Conservation (phyloP, 2,113 vertebrate species). For the Irena cyanogastra region DNA sequence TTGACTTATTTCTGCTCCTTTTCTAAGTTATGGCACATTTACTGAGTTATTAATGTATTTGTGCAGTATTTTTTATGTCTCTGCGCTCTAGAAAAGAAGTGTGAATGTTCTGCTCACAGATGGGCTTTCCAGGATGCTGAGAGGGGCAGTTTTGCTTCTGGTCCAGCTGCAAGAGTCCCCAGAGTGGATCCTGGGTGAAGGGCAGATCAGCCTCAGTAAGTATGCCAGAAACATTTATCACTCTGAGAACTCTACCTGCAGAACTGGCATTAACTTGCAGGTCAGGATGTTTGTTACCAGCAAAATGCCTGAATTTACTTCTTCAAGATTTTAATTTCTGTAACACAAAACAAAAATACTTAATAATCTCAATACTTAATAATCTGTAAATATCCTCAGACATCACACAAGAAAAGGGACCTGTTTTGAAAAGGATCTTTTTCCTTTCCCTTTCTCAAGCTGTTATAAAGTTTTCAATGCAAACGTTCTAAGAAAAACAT, state of each 20-base stretch:
- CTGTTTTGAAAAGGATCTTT: not conserved
- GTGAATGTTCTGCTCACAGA: not conserved
- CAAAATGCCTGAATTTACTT: constrained; percentile 10
- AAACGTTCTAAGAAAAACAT: not conserved
- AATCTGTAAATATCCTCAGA: not conserved
- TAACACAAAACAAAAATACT: not conserved
- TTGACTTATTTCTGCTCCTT: not conserved
- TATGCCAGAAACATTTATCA: constrained; percentile 8
- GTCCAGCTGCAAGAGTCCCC: not conserved
- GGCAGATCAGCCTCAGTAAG: not conserved
- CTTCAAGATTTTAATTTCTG: not conserved
- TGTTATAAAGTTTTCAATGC: not conserved
- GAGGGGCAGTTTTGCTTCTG: not conserved
- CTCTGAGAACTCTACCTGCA: not conserved
- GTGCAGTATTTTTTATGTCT: not conserved
- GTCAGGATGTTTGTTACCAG: constrained; percentile 12
- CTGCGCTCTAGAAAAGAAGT: not conserved
- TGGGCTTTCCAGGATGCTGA: not conserved
- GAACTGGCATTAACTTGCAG: not conserved
- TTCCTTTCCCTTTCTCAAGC: not conserved
- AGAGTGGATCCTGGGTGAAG: not conserved
- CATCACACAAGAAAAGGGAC: not conserved
- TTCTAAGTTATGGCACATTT: not conserved
- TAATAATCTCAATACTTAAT: not conserved
- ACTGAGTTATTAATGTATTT: not conserved